Base-by-base conservation (phyloP, 1,140 invertebrate genomes). In the Aphelenchoides besseyi region DNA sequence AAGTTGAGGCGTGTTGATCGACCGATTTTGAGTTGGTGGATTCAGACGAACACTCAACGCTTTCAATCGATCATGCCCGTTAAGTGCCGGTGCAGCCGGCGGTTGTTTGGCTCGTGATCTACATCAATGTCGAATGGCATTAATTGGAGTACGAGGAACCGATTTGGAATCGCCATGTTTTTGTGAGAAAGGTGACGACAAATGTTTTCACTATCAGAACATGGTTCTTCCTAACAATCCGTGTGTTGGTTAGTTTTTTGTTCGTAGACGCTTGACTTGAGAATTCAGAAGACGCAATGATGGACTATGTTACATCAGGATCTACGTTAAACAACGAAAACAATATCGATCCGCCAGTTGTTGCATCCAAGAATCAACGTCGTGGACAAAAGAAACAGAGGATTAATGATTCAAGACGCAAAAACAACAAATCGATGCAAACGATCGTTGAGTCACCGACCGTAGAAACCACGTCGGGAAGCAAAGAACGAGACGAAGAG, bases 101-200 rank as follows among this genome's bases (percentile, higher is more conserved):
- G 26, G 18, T 18, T 81, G 76, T 33, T 28, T 68, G 26, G 67
- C 79, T 1, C 33, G 36, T 48, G 35, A 75, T 54, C 37, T 75
- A 9, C 18, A 64, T 54, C 48, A 32, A 32, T 79, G 78, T 52
- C 71, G 78, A 32, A 36, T 72, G 18, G 76, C 80, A 30, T 29
- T 79, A 36, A 63, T 77, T 36, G 55, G 30, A 41, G 54, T 78
- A 5, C 33, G 78, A 48, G 78, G 75, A 26, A 82, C 71, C 9
- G 69, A 54, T 54, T 70, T 82, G 0, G 80, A 82, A 48, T 72
- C 73, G 41, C 79, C 77, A 23, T 82, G 80, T 36, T 72, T 68
- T 68, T 82, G 80, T 52, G 32, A 70, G n/a, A 30, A 74, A 36
- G 68, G 67, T 28, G 82, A 80, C 64, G 71, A 62, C 28, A 41